phyloP scores from a whole-genome alignment of 2,113 vertebrate genomes.

The mouse (Mus musculus) region GRCm39 chr5:41084501-41085000 shows the following conservation, averaged over 20 bases:
- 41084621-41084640: not conserved
- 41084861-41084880: not conserved
- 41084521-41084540: not conserved
- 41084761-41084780: not conserved
- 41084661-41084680: not conserved
- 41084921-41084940: constrained; percentile 16
- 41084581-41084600: too few species aligned
- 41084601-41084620: not conserved
- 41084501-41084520: not conserved
- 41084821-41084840: not conserved
- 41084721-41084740: not conserved
- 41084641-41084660: not conserved
- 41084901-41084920: constrained; percentile 38
- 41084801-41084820: not conserved
- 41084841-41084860: not conserved
- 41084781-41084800: not conserved
- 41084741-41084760: not conserved
- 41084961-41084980: not conserved
- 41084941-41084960: constrained; percentile 32
- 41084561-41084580: not conserved
- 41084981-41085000: constrained; percentile 25
- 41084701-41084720: not conserved
- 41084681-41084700: not conserved
- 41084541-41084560: not conserved
- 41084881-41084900: not conserved